Base-by-base conservation (phyloP, 2,797 vertebrate genomes). In the Phalanger gymnotis region DNA sequence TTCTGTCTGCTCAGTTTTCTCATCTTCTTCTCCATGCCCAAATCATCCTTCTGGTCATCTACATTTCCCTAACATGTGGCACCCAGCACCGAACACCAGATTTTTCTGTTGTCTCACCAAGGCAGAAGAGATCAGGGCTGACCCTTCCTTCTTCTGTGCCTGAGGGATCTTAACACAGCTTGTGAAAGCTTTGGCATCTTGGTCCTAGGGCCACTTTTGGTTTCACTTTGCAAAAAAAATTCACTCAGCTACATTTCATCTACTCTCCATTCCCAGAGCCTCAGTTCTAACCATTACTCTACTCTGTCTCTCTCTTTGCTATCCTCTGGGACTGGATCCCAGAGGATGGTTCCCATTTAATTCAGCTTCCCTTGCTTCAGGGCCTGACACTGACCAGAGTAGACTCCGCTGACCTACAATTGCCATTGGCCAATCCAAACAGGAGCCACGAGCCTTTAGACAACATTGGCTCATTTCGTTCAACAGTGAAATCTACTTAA, bases 401-500 rank as follows among this genome's bases (percentile, higher is more conserved):
- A 94, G 91, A 73, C n/a, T 97, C 89, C 25, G 30, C 92, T 95
- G 87, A 96, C 40, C 58, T 92, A 58, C 61, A 92, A 90, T 81
- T 52, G 81, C 92, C 95, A 92, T 91, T 90, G 93, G 96, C 89
- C 92, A 34, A 93, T 92, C 95, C 93, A 94, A 95, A 97, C 92
- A 57, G 54, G 51, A 94, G 55, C 90, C 73, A 53, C 94, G 91
- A 93, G 93, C 66, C 90, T 95, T 94, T 95, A 90, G 95, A 87
- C 34, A 40, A 40, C 95, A 58, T 95, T 97, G 97, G 97, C 97
- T 96, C 96, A 95, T 96, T 96, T 97, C 90, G 91, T 73, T 90
- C 91, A 54, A 22, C 94, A 57, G 94, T 58, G 6, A 97, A 97
- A 97, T 94, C 94, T n/a, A 2, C 81, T 94, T 47, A 94, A 96